Percentiles rank a stretch among this genome's conserved stretches.
Conservation (phyloP, 2,797 vertebrate genomes). For the Onychomys leucogaster region DNA sequence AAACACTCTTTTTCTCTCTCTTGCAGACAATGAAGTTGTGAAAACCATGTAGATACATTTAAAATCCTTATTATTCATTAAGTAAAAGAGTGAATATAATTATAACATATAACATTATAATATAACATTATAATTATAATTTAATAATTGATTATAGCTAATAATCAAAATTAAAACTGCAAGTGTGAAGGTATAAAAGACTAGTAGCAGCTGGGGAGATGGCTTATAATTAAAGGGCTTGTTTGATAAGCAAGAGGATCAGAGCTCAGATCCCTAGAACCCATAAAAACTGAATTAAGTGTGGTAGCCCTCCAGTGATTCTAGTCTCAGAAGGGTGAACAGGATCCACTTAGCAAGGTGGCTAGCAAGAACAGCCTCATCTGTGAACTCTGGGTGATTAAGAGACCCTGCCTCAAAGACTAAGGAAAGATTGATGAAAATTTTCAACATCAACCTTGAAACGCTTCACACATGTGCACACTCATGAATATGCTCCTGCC, state of each 20-base stretch:
- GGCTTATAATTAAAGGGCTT: not conserved
- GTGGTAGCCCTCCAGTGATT: not conserved
- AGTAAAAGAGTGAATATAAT: conserved; percentile 26
- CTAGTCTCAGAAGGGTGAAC: not conserved
- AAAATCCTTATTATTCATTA: conserved; percentile 2
- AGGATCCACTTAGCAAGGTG: not conserved
- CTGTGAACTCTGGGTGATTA: not conserved
- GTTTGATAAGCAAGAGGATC: not conserved
- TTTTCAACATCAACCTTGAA: not conserved
- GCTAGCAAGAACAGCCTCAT: not conserved
- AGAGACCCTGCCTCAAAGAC: not conserved
- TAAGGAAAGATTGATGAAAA: not conserved
- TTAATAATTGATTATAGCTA: conserved; percentile 24
- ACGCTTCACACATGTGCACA: not conserved
- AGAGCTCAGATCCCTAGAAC: not conserved
- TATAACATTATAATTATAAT: not conserved
- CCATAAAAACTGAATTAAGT: not conserved
- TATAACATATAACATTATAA: too few species aligned
- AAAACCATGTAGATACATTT: conserved; percentile 9
- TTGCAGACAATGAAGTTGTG: not conserved
- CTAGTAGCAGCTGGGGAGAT: not conserved
- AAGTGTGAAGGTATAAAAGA: not conserved
- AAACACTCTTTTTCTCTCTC: not conserved
- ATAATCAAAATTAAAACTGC: not conserved
- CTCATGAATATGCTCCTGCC: not conserved